phyloP scores from a whole-genome alignment of 2,888 invertebrate genomes.

The Zaprionus bogoriensis region DNA sequence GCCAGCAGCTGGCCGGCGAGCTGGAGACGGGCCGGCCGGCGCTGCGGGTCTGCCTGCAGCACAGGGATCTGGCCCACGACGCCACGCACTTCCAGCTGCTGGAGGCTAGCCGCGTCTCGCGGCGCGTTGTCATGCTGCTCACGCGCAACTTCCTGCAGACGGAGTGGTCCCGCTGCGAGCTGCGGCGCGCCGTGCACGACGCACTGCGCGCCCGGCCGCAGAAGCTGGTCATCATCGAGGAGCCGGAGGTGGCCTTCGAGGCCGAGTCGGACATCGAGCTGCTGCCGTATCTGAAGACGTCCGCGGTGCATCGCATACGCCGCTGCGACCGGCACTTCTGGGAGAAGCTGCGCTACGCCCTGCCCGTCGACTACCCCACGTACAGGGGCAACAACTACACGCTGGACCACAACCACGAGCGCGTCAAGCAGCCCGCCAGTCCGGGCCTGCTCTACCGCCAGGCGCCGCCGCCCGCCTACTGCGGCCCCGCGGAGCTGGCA shows the following conservation, averaged over 20 bases:
- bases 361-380: constrained; percentile 88
- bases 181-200: constrained; percentile 94
- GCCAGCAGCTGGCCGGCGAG: constrained; percentile 92
- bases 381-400: constrained; percentile 95
- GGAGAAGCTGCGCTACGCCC: constrained; percentile 94
- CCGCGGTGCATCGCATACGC: constrained; percentile 88
- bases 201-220: constrained; percentile 92
- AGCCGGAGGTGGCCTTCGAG: constrained; percentile 91
- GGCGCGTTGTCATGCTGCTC: constrained; percentile 92
- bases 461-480: constrained; percentile 82
- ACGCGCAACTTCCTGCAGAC: constrained; percentile 96
- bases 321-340: constrained; percentile 96
- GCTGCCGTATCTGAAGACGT: constrained; percentile 93
- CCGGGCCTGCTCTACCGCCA: constrained; percentile 82
- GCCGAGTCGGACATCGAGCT: constrained; percentile 94
- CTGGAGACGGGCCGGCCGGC: constrained; percentile 90
- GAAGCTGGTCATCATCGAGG: constrained; percentile 94
- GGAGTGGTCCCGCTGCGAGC: constrained; percentile 96
- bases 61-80: constrained; percentile 92
- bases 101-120: constrained; percentile 93
- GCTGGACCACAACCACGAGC: constrained; percentile 85
- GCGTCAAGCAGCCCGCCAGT: constrained; percentile 82
- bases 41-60: constrained; percentile 93
- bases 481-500: constrained; percentile 82
- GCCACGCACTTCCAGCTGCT: constrained; percentile 85